Evolutionary conservation across 2,797 vertebrate species (phyloP).

Genomic region (Cichlasoma orientale): DNA sequence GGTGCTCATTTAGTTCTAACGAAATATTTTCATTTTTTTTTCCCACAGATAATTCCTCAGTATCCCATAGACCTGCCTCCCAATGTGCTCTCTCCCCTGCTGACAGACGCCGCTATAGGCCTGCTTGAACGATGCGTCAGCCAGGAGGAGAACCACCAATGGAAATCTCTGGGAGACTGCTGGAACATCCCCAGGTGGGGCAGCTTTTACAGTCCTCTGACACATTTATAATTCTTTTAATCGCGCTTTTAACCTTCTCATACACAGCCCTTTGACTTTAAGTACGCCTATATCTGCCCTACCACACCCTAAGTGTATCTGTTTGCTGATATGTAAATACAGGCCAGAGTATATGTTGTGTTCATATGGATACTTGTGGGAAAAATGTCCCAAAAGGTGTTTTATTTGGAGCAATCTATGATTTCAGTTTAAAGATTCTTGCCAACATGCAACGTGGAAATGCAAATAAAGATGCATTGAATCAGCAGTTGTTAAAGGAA

Average conservation of each 20-base stretch:
- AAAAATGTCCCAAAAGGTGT: neutral
- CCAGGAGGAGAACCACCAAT: conserved; percentile 70
- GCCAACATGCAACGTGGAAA: neutral
- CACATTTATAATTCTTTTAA: neutral
- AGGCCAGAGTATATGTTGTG: conserved; percentile 1
- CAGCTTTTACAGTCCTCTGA: neutral
- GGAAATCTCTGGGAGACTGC: conserved; percentile 80
- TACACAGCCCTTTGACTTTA: neutral
- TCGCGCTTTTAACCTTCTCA: neutral
- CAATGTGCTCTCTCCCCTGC: conserved; percentile 79
- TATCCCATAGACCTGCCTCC: conserved; percentile 75
- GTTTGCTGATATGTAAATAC: conserved; percentile 6
- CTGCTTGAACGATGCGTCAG: conserved; percentile 76
- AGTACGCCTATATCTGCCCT: neutral
- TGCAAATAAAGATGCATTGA: rapidly evolving
- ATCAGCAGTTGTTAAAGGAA: neutral
- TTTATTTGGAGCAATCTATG: neutral
- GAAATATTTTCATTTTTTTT: neutral
- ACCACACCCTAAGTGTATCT: neutral
- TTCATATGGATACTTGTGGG: neutral
- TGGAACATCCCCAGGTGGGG: conserved; percentile 85
- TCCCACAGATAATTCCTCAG: conserved; percentile 70
- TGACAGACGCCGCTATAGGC: conserved; percentile 75
- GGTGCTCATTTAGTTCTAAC: neutral
- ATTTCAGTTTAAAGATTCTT: no score